These are phyloP conservation scores for Epizoanthus scotinus DNA, from an alignment of 92 coral and sea anemone genomes.

Conservation along the genomic window DNA sequence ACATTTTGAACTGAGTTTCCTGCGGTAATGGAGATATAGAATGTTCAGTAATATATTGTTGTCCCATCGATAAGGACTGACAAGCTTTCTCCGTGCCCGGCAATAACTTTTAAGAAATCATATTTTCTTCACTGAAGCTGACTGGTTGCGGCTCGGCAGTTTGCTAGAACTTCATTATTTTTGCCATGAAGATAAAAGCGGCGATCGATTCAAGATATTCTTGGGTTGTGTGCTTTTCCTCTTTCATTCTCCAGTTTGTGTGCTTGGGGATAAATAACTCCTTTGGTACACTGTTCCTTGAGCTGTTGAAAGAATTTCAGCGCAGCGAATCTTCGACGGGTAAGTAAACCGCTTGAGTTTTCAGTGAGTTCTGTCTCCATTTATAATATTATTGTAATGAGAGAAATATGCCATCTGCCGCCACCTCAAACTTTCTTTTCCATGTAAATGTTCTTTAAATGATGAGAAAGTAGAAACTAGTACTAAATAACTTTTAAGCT, in stretches of 20 bases:
- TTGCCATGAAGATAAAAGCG: conserved; percentile 9
- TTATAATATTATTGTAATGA: no score
- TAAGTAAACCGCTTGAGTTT: not conserved
- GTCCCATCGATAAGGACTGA: not conserved
- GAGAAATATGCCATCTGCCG: no score
- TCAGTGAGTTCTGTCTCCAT: no score
- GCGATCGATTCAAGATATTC: conserved; percentile 34
- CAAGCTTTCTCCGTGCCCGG: no score
- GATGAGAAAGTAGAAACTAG: no score
- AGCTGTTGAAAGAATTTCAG: conserved; percentile 30
- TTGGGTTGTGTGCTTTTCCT: conserved; percentile 29
- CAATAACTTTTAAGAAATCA: not conserved
- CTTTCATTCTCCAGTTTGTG: conserved; percentile 31
- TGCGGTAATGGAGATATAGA: not conserved
- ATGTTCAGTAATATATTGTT: not conserved
- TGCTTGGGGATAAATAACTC: conserved; percentile 21
- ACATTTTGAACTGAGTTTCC: conserved; percentile 6
- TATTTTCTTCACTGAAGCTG: not conserved
- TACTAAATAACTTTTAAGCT: no score
- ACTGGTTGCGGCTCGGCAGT: no score
- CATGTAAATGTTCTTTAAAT: no score
- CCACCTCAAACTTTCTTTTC: no score
- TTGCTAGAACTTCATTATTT: not conserved
- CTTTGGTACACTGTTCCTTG: conserved; percentile 35
- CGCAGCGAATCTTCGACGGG: conserved; percentile 35